A percentile compares a stretch with the other conserved stretches of the same genome.
phyloP scores from a whole-genome alignment of 2,888 invertebrate species.

The Linnaemya vulpina region DNA sequence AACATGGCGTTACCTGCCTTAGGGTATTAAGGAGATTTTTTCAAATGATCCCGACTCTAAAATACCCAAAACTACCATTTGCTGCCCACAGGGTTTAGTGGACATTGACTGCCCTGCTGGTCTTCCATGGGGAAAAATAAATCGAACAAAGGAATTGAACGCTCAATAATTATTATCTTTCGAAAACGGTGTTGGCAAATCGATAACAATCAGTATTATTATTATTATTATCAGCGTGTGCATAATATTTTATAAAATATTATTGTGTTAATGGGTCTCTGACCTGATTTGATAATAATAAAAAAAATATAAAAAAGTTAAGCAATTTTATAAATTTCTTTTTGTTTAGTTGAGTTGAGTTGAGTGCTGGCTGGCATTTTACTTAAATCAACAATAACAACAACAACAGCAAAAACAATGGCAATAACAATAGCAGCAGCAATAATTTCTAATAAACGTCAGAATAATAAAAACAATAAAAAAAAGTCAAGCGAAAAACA shows the following conservation, averaged over 20 bases:
- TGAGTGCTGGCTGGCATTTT: constrained; percentile 13
- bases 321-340: constrained; percentile 29
- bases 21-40: no score
- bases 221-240: constrained; percentile 34
- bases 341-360: constrained; percentile 10
- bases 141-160: no score
- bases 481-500: background rate
- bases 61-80: no score
- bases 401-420: background rate
- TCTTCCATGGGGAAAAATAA: no score
- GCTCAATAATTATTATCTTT: no score
- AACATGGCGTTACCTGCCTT: no score
- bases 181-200: background rate
- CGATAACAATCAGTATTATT: constrained; percentile 20
- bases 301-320: constrained; percentile 10
- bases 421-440: background rate
- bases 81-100: no score
- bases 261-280: constrained; percentile 80
- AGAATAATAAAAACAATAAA: constrained; percentile 61
- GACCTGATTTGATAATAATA: constrained; percentile 79
- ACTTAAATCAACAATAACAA: background rate
- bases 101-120: no score
- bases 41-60: no score
- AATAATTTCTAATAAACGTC: background rate
- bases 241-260: constrained; percentile 42